phyloP scores from a whole-genome alignment of 2,797 vertebrate species.

The Pseudochromis fuscus region DNA sequence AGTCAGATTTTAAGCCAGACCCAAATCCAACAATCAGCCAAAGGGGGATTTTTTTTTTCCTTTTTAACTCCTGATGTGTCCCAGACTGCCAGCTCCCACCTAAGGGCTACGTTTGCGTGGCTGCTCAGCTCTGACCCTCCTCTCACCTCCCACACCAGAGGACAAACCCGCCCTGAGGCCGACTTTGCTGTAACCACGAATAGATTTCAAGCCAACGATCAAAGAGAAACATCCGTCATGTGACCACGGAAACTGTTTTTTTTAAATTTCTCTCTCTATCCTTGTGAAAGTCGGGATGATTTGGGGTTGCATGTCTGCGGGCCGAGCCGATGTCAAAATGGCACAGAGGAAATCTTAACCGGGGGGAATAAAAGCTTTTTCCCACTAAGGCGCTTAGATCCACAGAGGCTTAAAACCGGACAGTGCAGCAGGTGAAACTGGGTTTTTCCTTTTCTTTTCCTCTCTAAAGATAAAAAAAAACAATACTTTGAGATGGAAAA shows the following conservation, averaged over 20 bases:
- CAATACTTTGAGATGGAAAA: background rate
- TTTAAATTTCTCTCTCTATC: background rate
- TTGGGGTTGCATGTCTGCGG: slow-evolving; percentile 16
- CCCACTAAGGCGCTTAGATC: background rate
- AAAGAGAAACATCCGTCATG: slow-evolving; percentile 18
- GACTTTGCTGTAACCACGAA: slow-evolving; percentile 25
- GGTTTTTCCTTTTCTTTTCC: background rate
- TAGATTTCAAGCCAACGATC: slow-evolving; percentile 17
- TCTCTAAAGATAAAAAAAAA: slow-evolving; percentile 13
- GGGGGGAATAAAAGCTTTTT: slow-evolving; percentile 9
- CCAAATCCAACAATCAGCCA: slow-evolving; percentile 17
- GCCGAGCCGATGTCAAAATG: slow-evolving; percentile 11
- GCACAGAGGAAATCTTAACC: background rate
- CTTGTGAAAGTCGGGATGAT: slow-evolving; percentile 7
- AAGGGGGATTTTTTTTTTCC: slow-evolving; percentile 7
- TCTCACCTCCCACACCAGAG: slow-evolving; percentile 26
- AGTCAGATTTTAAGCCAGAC: slow-evolving; percentile 8
- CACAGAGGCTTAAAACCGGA: slow-evolving; percentile 22
- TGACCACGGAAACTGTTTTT: background rate
- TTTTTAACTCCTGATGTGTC: slow-evolving; percentile 6
- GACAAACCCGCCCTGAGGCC: slow-evolving; percentile 16
- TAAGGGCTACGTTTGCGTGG: slow-evolving; percentile 35
- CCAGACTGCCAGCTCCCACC: slow-evolving; percentile 43
- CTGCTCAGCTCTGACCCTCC: slow-evolving; percentile 15
- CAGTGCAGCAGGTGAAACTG: background rate